A percentile compares a stretch with the other conserved stretches of the same genome.
Evolutionary conservation across 2,113 vertebrate species (phyloP).

Genomic region (Delphinus delphis): DNA sequence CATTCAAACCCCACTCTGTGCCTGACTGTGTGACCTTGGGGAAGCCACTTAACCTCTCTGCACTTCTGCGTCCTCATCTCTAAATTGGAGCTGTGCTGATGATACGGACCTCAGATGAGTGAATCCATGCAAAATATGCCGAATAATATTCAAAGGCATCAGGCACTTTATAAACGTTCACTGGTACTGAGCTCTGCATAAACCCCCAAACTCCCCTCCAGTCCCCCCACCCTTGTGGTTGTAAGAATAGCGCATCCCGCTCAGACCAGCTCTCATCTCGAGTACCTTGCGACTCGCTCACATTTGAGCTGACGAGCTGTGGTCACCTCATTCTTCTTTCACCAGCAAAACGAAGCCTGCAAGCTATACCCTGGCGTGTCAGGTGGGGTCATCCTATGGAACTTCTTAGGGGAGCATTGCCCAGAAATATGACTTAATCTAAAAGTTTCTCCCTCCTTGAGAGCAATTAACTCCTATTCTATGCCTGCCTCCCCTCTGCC

Average conservation of each 20-base stretch:
- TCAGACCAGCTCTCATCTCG: neutral
- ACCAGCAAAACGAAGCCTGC: rapidly evolving
- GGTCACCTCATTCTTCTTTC: neutral
- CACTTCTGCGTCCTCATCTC: neutral
- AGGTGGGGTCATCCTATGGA: rapidly evolving
- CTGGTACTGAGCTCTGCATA: neutral
- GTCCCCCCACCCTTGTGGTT: rapidly evolving
- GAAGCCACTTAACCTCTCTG: neutral
- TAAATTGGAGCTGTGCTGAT: neutral
- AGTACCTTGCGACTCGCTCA: neutral
- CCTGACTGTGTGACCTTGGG: neutral
- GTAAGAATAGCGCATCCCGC: neutral
- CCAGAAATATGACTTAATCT: neutral
- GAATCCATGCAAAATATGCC: neutral
- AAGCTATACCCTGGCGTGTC: rapidly evolving
- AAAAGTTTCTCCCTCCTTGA: neutral
- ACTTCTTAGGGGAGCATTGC: neutral
- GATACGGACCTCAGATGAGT: neutral
- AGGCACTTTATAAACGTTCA: rapidly evolving
- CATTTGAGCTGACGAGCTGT: neutral
- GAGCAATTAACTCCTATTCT: neutral
- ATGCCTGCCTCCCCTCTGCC: neutral
- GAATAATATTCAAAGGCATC: rapidly evolving
- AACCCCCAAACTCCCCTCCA: neutral
- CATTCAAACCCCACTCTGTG: neutral